Percentiles rank a stretch among this genome's conserved stretches.
These are phyloP conservation scores for Perithous albicinctus DNA, from an alignment of 2,888 invertebrate species.

Conservation along the genomic window DNA sequence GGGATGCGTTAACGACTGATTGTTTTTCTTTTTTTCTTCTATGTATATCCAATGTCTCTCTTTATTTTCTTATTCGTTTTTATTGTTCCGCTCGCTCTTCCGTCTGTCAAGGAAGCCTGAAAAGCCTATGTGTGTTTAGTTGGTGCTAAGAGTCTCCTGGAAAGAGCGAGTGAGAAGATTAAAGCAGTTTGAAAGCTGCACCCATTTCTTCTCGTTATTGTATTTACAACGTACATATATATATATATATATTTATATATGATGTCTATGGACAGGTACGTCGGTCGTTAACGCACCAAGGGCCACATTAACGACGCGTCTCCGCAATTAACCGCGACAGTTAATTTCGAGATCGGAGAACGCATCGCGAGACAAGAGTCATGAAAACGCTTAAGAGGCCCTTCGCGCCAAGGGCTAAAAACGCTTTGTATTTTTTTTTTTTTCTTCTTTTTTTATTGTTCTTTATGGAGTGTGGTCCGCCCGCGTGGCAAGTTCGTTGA, in stretches of 20 bases:
- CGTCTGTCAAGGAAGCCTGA: constrained; percentile 2
- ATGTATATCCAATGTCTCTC: neutral
- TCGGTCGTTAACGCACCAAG: constrained; percentile 55
- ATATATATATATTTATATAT: constrained; percentile 6
- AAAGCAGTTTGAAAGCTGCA: constrained; percentile 22
- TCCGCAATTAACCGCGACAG: constrained; percentile 75
- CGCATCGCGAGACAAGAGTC: constrained; percentile 46
- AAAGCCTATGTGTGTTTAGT: constrained; percentile 4
- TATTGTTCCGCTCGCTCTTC: constrained; percentile 32
- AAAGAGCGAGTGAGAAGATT: constrained; percentile 31
- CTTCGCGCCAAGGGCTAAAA: constrained; percentile 30
- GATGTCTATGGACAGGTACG: constrained; percentile 3
- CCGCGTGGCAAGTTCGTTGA: constrained; percentile 38
- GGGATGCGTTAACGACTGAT: constrained; percentile 73
- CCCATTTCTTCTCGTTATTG: constrained; percentile 20
- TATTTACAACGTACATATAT: constrained; percentile 5
- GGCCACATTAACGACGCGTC: constrained; percentile 69
- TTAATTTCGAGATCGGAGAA: constrained; percentile 75
- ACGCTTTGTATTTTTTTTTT: constrained; percentile 40
- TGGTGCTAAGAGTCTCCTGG: constrained; percentile 45
- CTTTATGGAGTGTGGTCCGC: constrained; percentile 39
- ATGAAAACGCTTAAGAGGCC: constrained; percentile 55
- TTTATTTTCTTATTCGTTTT: constrained; percentile 23
- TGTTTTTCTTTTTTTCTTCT: neutral
- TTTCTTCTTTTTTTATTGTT: constrained; percentile 25